Evolutionary conservation across 2,113 vertebrate species (phyloP).

Genomic region (Equus quagga): DNA sequence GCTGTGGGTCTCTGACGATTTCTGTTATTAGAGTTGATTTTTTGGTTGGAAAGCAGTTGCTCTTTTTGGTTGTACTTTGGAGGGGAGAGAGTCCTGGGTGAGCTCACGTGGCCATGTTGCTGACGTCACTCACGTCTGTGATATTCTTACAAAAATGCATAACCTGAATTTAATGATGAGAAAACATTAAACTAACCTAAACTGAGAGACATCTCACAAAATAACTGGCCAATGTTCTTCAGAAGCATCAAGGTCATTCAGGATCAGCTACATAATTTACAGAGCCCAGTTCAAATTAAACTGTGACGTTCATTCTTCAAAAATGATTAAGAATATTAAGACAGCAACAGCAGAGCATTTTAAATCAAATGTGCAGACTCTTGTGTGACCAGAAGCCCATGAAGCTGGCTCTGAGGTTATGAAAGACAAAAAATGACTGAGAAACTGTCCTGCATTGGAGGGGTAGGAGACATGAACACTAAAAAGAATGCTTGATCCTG

Average conservation of each 20-base stretch:
- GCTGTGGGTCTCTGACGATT: too few relatives aligned
- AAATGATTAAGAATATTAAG: slow-evolving; percentile 1
- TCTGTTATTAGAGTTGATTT: too few relatives aligned
- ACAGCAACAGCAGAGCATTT: not conserved
- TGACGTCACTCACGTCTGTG: not conserved
- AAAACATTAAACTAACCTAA: not conserved
- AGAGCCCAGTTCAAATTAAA: not conserved
- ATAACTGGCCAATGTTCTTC: not conserved
- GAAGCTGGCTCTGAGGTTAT: not conserved
- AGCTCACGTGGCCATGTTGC: too few relatives aligned
- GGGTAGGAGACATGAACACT: not conserved
- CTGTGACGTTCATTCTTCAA: not conserved
- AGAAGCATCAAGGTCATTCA: slow-evolving; percentile 1
- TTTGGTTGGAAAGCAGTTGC: too few relatives aligned
- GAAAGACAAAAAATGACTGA: not conserved
- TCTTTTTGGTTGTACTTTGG: too few relatives aligned
- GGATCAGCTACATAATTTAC: not conserved
- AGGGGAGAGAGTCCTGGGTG: too few relatives aligned
- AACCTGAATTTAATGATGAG: not conserved
- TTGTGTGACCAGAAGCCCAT: not conserved
- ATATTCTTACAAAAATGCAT: not conserved
- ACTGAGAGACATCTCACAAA: not conserved
- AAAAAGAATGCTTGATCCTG: not conserved
- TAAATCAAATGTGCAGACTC: not conserved
- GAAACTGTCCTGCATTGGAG: not conserved